These are phyloP conservation scores for Choristoneura fumiferana DNA, from an alignment of 1,140 invertebrate genomes.

Conservation along the genomic window DNA sequence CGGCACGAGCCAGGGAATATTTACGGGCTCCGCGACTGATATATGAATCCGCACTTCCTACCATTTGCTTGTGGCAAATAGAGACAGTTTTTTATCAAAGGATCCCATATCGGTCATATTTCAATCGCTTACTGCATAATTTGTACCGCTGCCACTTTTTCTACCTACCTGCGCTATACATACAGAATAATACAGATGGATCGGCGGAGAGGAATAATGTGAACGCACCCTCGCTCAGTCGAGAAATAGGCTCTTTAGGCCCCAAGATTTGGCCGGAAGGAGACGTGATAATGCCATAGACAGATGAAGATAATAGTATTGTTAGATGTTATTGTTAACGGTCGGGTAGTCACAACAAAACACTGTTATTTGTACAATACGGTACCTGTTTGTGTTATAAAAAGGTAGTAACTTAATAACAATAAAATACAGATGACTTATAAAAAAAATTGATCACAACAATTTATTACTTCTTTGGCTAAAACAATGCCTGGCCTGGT, in stretches of 20 bases:
- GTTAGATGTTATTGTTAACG: constrained; percentile 2
- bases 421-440: too few relatives aligned
- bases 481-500: too few relatives aligned
- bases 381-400: too few relatives aligned
- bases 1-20: constrained; percentile 36
- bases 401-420: too few relatives aligned
- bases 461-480: too few relatives aligned
- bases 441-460: too few relatives aligned
- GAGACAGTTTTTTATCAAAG: constrained; percentile 16
- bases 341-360: too few relatives aligned
- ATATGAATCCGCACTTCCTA: constrained; percentile 49
- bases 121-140: constrained; percentile 24
- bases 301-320: constrained; percentile 29
- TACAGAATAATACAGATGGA: constrained; percentile 28
- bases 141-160: constrained; percentile 18
- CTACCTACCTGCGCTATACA: background rate
- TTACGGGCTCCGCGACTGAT: constrained; percentile 50
- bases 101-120: constrained; percentile 17
- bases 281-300: constrained; percentile 46
- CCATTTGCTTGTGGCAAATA: constrained; percentile 23
- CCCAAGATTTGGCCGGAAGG: constrained; percentile 56
- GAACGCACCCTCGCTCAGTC: constrained; percentile 41
- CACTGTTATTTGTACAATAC: too few relatives aligned
- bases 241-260: constrained; percentile 62
- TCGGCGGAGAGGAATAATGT: constrained; percentile 14